Evolutionary conservation across 2,797 vertebrate species (phyloP).

Genomic region (Percopsis omiscomaycus): DNA sequence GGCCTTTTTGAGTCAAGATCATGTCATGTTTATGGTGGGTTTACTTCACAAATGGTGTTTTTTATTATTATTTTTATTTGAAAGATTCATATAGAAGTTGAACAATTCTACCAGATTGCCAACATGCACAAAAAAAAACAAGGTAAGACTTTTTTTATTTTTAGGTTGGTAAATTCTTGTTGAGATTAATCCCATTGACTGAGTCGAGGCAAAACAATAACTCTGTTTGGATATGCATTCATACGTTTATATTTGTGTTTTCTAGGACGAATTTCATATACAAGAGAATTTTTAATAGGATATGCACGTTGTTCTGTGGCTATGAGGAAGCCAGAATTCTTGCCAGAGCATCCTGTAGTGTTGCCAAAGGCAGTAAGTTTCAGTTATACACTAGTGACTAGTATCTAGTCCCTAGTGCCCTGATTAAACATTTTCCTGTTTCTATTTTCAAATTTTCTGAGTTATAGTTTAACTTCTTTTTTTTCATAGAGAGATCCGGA

Average conservation of each 20-base stretch:
- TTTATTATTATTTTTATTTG: conserved; percentile 27
- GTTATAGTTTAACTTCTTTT: conserved; percentile 1
- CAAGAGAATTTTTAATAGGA: conserved; percentile 75
- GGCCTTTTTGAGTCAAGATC: background rate
- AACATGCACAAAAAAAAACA: conserved; percentile 59
- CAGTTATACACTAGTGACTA: background rate
- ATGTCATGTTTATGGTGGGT: background rate
- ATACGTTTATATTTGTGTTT: background rate
- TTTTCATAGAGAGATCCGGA: conserved; percentile 51
- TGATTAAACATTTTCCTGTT: conserved; percentile 2
- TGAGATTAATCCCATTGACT: background rate
- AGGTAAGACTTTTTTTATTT: conserved; percentile 38
- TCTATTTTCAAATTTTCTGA: background rate
- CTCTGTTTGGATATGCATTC: background rate
- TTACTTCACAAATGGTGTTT: background rate
- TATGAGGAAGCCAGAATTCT: conserved; percentile 74
- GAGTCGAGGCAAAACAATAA: background rate
- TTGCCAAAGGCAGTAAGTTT: conserved; percentile 71
- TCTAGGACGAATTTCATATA: conserved; percentile 76
- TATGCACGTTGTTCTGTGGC: conserved; percentile 75
- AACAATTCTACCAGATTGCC: conserved; percentile 72
- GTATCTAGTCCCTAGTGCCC: background rate
- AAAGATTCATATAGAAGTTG: conserved; percentile 64
- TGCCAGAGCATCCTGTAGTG: conserved; percentile 78
- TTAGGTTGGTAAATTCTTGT: background rate